These are phyloP conservation scores for Calephelis perditalis DNA, from an alignment of 2,888 invertebrate genomes.

Conservation along the genomic window DNA sequence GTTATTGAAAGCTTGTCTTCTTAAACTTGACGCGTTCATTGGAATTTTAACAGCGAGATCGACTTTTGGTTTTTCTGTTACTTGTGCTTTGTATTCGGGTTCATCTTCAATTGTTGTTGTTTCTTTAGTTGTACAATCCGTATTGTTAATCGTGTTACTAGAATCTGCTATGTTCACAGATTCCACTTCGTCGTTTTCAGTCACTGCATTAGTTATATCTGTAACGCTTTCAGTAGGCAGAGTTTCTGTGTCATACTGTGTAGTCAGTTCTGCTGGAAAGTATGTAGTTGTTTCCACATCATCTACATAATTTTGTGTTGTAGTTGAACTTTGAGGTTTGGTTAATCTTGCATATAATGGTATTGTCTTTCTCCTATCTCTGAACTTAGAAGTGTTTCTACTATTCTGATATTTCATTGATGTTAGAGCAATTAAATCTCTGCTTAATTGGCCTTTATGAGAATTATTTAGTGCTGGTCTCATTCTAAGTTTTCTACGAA, in stretches of 20 bases:
- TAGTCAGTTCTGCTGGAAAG: slow-evolving; percentile 32
- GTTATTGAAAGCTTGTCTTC: slow-evolving; percentile 54
- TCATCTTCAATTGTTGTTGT: slow-evolving; percentile 16
- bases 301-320: slow-evolving; percentile 30
- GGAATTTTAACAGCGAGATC: slow-evolving; percentile 37
- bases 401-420: slow-evolving; percentile 50
- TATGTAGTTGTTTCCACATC: slow-evolving; percentile 34
- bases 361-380: slow-evolving; percentile 50
- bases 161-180: slow-evolving; percentile 16
- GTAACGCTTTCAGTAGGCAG: slow-evolving; percentile 12
- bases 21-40: slow-evolving; percentile 44
- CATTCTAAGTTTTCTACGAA: slow-evolving; percentile 54
- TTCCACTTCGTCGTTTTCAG: slow-evolving; percentile 15
- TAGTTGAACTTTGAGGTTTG: slow-evolving; percentile 9
- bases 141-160: slow-evolving; percentile 5
- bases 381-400: slow-evolving; percentile 50
- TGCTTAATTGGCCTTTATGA: slow-evolving; percentile 52
- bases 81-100: slow-evolving; percentile 25
- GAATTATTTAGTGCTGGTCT: slow-evolving; percentile 50
- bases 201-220: slow-evolving; percentile 4
- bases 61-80: slow-evolving; percentile 36
- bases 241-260: slow-evolving; percentile 18
- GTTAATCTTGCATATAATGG: slow-evolving; percentile 42
- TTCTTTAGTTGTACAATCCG: slow-evolving; percentile 16
- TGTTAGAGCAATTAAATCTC: slow-evolving; percentile 54